phyloP scores from a whole-genome alignment of 2,797 vertebrate genomes.

The Taenioides sp. region DNA sequence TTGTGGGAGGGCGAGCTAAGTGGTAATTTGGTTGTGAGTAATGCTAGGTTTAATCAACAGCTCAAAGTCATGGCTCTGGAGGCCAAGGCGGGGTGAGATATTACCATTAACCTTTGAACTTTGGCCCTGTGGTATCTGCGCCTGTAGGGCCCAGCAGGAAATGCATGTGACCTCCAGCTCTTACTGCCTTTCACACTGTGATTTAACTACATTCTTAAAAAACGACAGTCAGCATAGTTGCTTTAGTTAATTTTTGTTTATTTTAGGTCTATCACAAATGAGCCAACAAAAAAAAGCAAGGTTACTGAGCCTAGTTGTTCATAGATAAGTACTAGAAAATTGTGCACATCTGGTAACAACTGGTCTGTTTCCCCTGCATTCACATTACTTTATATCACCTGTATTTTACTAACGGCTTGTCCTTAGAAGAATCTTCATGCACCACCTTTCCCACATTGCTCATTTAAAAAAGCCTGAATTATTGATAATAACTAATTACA shows the following conservation, averaged over 20 bases:
- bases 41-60: slow-evolving; percentile 70
- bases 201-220: slow-evolving; percentile 20
- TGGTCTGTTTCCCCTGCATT: not conserved
- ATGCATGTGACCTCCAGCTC: slow-evolving; percentile 53
- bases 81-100: slow-evolving; percentile 64
- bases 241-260: slow-evolving; percentile 22
- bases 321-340: not conserved
- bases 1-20: slow-evolving; percentile 51
- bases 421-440: slow-evolving; percentile 2
- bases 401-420: slow-evolving; percentile 13
- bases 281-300: not conserved
- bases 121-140: slow-evolving; percentile 62
- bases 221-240: slow-evolving; percentile 12
- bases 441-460: slow-evolving; percentile 28
- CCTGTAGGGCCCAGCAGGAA: slow-evolving; percentile 64
- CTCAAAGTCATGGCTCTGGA: slow-evolving; percentile 71
- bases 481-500: slow-evolving; percentile 40
- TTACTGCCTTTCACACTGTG: slow-evolving; percentile 30
- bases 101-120: slow-evolving; percentile 74
- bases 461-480: slow-evolving; percentile 37
- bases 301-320: not conserved
- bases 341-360: not conserved
- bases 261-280: slow-evolving; percentile 23
- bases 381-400: slow-evolving; percentile 9
- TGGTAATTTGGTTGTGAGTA: slow-evolving; percentile 79